Conservation (phyloP, 2,797 vertebrate genomes). For the Propithecus deckenii region DNA sequence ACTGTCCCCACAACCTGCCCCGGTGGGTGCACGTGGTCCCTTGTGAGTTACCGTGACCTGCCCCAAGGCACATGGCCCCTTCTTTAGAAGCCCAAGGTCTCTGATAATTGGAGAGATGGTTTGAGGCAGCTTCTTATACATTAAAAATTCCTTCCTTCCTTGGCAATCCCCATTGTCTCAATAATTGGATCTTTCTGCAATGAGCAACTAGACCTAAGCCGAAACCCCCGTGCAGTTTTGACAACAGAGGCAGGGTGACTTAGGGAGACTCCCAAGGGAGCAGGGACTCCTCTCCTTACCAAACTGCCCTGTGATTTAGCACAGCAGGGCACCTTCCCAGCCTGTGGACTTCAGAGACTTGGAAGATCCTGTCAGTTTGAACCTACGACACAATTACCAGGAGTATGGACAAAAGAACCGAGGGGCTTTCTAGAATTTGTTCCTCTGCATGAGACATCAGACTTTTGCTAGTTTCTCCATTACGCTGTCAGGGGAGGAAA, state of each 20-base stretch:
- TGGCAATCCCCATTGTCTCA: too few species aligned
- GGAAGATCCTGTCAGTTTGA: neutral
- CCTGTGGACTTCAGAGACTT: neutral
- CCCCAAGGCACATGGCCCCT: neutral
- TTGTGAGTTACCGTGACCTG: too few species aligned
- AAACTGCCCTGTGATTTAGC: neutral
- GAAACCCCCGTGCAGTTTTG: neutral
- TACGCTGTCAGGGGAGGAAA: neutral
- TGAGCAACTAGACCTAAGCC: neutral
- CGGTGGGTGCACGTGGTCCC: too few species aligned
- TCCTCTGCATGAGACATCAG: neutral
- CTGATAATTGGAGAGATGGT: neutral
- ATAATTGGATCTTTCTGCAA: neutral
- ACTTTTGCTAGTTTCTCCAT: neutral
- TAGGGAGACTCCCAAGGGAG: too few species aligned
- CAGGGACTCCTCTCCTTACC: neutral
- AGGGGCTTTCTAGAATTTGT: neutral
- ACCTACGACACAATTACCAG: neutral
- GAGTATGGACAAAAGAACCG: neutral
- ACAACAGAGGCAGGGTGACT: neutral
- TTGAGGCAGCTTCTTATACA: neutral
- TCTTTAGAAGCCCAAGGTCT: neutral
- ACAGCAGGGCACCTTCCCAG: neutral
- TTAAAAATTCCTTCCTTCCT: neutral
- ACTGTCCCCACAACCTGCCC: too few species aligned